phyloP scores from a whole-genome alignment of 2,113 vertebrate species.

The Brachypteracias leptosomus region DNA sequence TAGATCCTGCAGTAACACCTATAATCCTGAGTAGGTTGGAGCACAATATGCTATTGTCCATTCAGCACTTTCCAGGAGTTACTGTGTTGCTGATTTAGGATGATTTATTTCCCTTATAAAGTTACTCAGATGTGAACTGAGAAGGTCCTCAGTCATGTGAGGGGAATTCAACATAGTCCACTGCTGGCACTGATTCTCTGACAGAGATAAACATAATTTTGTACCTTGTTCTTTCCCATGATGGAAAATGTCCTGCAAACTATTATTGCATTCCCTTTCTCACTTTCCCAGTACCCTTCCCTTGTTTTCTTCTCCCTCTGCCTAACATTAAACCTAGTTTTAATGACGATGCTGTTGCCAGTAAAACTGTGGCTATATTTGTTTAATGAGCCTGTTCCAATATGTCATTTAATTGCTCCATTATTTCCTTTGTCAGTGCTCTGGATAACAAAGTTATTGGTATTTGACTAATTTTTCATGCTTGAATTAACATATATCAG shows the following conservation, averaged over 20 bases:
- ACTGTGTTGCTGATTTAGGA: neutral
- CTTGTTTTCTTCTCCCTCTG: neutral
- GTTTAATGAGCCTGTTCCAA: neutral
- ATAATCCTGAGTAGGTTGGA: accelerated
- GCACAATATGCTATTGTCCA: neutral
- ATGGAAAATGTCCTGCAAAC: neutral
- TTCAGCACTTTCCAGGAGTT: neutral
- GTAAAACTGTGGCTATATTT: neutral
- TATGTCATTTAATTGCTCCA: neutral
- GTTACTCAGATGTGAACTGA: neutral
- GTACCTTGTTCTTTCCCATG: neutral
- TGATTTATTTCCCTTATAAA: neutral
- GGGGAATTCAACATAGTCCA: neutral
- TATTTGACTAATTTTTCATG: slow-evolving; percentile 30
- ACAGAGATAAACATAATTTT: neutral
- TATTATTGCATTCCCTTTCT: neutral
- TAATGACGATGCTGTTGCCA: neutral
- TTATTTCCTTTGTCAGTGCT: neutral
- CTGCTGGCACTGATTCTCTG: neutral
- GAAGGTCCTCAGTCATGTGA: neutral
- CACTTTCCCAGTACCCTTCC: neutral
- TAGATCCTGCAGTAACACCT: neutral
- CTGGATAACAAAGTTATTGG: slow-evolving; percentile 38
- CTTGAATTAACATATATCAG: slow-evolving; percentile 31
- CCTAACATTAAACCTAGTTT: neutral